Percentiles rank a stretch among this genome's conserved stretches.
Conservation (phyloP, 2,888 invertebrate species). For the Ommatoiulus sabulosus region DNA sequence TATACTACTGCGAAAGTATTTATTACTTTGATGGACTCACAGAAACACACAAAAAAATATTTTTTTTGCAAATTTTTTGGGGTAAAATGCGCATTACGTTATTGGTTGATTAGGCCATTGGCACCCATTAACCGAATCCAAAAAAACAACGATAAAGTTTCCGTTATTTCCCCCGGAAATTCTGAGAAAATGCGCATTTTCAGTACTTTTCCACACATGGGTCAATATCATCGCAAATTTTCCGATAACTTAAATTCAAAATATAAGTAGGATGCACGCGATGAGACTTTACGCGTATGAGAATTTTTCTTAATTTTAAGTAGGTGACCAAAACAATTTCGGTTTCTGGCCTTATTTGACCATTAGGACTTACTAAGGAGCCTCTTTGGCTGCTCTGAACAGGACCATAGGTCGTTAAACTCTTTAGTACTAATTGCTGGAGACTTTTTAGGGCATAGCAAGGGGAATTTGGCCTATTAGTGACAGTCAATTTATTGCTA, state of each 20-base stretch:
- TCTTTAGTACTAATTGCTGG: not conserved
- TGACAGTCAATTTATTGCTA: no score
- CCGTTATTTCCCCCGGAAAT: not conserved
- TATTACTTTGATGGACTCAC: not conserved
- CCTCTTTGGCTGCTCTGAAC: not conserved
- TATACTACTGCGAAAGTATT: not conserved
- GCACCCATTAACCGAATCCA: not conserved
- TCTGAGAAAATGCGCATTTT: not conserved
- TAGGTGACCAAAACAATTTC: not conserved
- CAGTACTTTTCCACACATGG: not conserved
- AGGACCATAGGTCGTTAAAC: not conserved
- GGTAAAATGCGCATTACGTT: not conserved
- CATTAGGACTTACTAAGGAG: not conserved
- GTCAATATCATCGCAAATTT: not conserved
- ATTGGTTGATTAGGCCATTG: not conserved
- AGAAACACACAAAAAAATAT: not conserved
- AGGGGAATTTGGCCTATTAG: not conserved
- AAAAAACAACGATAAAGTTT: not conserved
- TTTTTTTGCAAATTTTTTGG: not conserved
- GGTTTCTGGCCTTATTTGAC: not conserved
- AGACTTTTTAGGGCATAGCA: not conserved
- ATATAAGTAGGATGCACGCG: not conserved
- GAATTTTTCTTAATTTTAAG: not conserved
- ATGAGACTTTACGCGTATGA: not conserved
- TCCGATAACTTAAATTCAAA: not conserved